These are phyloP conservation scores for Metellina segmentata DNA, from an alignment of 2,888 invertebrate species.

Conservation along the genomic window DNA sequence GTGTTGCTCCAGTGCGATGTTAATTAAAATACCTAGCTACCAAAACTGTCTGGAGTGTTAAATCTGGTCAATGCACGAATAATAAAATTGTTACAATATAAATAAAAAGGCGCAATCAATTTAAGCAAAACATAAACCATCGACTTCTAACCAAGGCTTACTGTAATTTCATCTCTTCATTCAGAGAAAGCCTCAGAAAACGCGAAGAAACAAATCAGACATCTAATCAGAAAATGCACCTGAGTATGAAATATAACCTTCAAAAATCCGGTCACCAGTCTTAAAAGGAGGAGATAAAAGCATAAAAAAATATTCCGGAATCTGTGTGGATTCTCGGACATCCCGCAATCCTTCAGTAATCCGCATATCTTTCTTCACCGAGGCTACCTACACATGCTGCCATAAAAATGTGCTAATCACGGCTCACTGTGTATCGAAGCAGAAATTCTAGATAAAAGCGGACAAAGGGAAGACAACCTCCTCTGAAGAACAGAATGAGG, in stretches of 20 bases:
- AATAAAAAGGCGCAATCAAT: no score
- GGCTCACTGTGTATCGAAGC: neutral
- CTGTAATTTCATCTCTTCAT: no score
- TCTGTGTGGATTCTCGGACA: neutral
- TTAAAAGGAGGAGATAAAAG: no score
- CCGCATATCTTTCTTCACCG: neutral
- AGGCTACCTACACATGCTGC: neutral
- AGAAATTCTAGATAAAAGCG: constrained; percentile 15
- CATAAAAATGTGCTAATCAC: constrained; percentile 21
- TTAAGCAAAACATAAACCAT: no score
- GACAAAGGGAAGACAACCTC: neutral
- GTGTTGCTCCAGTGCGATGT: no score
- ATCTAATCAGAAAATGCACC: neutral
- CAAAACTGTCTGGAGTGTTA: no score
- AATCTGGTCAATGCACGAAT: no score
- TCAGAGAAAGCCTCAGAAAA: neutral
- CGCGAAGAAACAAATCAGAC: neutral
- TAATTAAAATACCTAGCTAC: no score
- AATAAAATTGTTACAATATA: no score
- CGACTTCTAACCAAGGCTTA: no score
- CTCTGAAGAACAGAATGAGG: neutral
- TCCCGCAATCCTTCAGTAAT: neutral
- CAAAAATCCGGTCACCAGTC: no score
- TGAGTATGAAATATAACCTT: no score
- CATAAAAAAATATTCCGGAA: neutral